A percentile compares a stretch with the other conserved stretches of the same genome.
Conservation (phyloP, 2,888 invertebrate genomes). For the Keiferia lycopersicella region DNA sequence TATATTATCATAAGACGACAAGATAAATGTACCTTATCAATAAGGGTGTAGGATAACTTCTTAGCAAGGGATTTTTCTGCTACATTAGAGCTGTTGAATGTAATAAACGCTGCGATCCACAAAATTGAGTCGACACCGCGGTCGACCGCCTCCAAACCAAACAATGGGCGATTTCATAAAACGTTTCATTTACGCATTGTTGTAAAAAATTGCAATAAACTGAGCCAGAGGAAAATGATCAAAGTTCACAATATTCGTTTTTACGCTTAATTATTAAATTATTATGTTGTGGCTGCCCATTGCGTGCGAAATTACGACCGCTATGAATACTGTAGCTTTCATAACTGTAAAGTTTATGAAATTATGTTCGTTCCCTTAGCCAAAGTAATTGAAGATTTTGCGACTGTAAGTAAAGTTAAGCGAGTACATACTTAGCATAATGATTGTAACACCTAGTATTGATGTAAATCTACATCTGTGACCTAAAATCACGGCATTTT, state of each 20-base stretch:
- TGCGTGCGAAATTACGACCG: neutral
- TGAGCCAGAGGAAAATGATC: neutral
- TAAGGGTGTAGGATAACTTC: slow-evolving; percentile 28
- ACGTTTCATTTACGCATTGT: slow-evolving; percentile 36
- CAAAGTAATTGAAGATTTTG: neutral
- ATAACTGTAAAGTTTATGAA: slow-evolving; percentile 1
- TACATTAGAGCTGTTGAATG: slow-evolving; percentile 44
- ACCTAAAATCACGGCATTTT: too few relatives aligned
- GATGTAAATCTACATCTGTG: too few relatives aligned
- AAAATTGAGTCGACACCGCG: slow-evolving; percentile 38
- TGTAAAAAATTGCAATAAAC: slow-evolving; percentile 29
- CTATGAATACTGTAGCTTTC: neutral
- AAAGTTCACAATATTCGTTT: slow-evolving; percentile 12
- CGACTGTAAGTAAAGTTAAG: slow-evolving; percentile 1
- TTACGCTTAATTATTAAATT: neutral
- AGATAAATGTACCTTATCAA: slow-evolving; percentile 29
- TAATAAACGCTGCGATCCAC: slow-evolving; percentile 42
- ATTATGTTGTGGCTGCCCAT: slow-evolving; percentile 1
- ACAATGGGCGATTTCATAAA: slow-evolving; percentile 43
- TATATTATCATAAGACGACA: neutral
- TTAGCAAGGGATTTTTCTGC: slow-evolving; percentile 38
- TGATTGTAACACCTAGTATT: too few relatives aligned
- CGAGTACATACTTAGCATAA: too few relatives aligned
- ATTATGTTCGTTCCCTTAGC: neutral
- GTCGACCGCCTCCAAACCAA: slow-evolving; percentile 30